Conservation (phyloP, 1,140 invertebrate species). For the Nasonia vitripennis region DNA sequence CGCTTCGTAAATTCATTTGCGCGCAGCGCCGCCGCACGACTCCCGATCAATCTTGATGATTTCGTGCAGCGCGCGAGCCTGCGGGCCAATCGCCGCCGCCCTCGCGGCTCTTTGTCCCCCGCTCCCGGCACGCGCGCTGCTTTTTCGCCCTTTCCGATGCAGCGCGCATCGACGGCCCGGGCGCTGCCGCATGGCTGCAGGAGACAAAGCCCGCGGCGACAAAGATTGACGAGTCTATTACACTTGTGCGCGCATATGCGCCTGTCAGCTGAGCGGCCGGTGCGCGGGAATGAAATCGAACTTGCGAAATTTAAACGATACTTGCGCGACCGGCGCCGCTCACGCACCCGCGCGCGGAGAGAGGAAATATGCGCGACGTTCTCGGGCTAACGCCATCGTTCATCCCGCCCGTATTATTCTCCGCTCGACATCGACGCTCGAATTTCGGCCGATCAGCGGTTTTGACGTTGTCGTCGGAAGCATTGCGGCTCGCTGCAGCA, state of each 20-base stretch:
- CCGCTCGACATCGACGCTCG: not conserved
- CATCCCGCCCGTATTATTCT: not conserved
- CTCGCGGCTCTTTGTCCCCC: not conserved
- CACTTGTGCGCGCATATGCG: not conserved
- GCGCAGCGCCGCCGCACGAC: not conserved
- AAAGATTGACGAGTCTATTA: constrained; percentile 4
- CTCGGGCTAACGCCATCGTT: not conserved
- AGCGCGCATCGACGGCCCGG: not conserved
- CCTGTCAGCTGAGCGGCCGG: not conserved
- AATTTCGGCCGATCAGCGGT: not conserved
- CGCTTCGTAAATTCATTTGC: constrained; percentile 3
- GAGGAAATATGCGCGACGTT: not conserved
- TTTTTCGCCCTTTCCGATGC: not conserved
- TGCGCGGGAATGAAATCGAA: not conserved
- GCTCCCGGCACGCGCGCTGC: too few relatives aligned
- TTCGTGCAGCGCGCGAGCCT: not conserved
- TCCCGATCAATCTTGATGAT: not conserved
- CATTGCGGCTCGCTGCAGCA: not conserved
- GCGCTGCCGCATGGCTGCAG: too few relatives aligned
- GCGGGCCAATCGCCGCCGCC: not conserved
- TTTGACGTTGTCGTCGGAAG: not conserved
- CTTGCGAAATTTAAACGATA: constrained; percentile 1
- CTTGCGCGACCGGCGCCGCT: not conserved
- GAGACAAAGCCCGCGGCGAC: not conserved
- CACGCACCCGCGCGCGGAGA: too few relatives aligned